phyloP scores from a whole-genome alignment of 2,797 vertebrate genomes.

The Micrastur ruficollis region DNA sequence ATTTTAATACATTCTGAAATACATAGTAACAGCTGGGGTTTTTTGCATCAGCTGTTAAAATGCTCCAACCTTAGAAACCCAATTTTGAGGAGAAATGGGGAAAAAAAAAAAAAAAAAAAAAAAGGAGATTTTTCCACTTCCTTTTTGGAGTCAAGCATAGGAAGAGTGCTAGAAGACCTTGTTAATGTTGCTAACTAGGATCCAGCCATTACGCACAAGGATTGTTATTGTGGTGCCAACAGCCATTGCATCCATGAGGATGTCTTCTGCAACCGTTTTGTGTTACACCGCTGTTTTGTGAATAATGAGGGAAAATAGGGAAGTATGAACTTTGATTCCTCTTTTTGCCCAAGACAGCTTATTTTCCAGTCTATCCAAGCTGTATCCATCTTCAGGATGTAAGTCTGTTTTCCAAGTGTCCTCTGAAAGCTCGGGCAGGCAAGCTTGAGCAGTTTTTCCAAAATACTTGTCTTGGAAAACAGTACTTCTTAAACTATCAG shows the following conservation, averaged over 20 bases:
- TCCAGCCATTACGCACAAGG: neutral
- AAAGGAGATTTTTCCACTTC: neutral
- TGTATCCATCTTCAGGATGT: neutral
- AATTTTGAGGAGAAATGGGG: neutral
- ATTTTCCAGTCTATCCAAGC: neutral
- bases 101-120: no score
- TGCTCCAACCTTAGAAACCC: neutral
- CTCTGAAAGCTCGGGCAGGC: neutral
- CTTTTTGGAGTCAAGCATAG: neutral
- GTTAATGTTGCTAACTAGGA: neutral
- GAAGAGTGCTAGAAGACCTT: neutral
- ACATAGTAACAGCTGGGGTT: neutral
- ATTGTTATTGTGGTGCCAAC: neutral
- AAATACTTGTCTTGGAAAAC: neutral
- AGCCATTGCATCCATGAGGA: neutral
- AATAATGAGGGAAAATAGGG: neutral
- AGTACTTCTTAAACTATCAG: neutral
- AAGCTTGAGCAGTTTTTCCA: neutral
- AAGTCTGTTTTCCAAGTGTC: neutral
- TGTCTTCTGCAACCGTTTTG: neutral
- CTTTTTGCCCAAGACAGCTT: neutral
- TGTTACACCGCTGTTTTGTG: fast-evolving
- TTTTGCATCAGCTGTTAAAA: neutral
- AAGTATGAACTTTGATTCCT: neutral
- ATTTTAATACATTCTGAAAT: neutral